Base-by-base conservation (phyloP, 1,140 invertebrate genomes). In the Notospermus geniculatus region DNA sequence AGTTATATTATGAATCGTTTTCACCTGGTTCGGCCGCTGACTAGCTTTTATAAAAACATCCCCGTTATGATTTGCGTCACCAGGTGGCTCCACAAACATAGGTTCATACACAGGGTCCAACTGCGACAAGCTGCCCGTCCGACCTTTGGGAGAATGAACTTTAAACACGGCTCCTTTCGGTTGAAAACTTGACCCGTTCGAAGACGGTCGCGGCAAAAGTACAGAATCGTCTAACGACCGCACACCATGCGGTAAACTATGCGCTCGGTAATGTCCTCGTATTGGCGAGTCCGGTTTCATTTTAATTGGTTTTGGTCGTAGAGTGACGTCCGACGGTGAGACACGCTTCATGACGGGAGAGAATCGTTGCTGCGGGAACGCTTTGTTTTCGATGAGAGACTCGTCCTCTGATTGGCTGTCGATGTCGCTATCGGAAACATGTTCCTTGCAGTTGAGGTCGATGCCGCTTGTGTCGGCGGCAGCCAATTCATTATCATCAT, bases 361-460 rank as follows among this genome's bases (percentile, higher is more conserved):
- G 80, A 82, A 86, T 32, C 83, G 71, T 73, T 85, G 85, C 66
- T 86, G 85, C 22, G 82, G 83, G 68, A 85, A 86, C 11, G 80
- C 80, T 70, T 84, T 84, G 68, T 85, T 86, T 70, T 84, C 83
- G 46, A 83, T 79, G 15, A 81, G 64, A 25, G 72, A 77, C 57
- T 86, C 86, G 43, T 82, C 80, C 61, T 84, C 83, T 63, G 81
- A 82, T 63, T 89, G 84, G 39, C 84, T 86, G 72, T 96, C 92
- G 15, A 75, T 78, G 25, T 78, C 77, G n/a, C 90, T 91, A 74
- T 94, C 92, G 1, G 89, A 90, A 1, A 83, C 81, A 75, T 92
- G 91, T 77, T 95, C 92, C 67, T 90, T 91, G 74, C 91, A 94
- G 73, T 95, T 92, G 19, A 95, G 82, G 81, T 96, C 92, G 46